Percentiles rank a stretch among this genome's conserved stretches.
phyloP scores from a whole-genome alignment of 2,113 vertebrate species.

The Callipepla californica region DNA sequence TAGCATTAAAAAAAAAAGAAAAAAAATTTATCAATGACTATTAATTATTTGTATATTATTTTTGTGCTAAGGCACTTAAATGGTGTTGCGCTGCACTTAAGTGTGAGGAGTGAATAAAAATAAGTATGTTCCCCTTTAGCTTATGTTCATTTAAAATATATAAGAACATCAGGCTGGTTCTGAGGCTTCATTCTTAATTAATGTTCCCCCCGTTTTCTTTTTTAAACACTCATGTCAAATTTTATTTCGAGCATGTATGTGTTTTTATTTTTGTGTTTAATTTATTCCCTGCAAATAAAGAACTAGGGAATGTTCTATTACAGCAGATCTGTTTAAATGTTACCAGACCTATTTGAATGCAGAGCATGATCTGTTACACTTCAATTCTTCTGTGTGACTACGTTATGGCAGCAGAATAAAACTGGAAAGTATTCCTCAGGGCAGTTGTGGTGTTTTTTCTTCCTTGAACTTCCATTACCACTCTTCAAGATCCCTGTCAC shows the following conservation, averaged over 20 bases:
- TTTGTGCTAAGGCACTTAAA: slow-evolving; percentile 66
- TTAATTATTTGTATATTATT: slow-evolving; percentile 55
- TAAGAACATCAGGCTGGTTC: slow-evolving; percentile 65
- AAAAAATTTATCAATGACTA: slow-evolving; percentile 15
- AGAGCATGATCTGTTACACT: slow-evolving; percentile 71
- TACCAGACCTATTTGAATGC: slow-evolving; percentile 58
- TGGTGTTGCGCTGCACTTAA: slow-evolving; percentile 50
- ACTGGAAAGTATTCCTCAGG: slow-evolving; percentile 48
- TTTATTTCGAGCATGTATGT: slow-evolving; percentile 66
- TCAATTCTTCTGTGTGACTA: slow-evolving; percentile 65
- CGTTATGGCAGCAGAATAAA: slow-evolving; percentile 77
- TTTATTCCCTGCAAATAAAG: slow-evolving; percentile 71
- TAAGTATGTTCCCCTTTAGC: slow-evolving; percentile 52
- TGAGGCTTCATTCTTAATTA: slow-evolving; percentile 68
- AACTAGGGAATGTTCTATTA: slow-evolving; percentile 42
- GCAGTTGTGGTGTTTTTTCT: background rate
- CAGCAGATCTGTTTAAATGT: slow-evolving; percentile 56
- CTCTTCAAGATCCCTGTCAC: background rate
- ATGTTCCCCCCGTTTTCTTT: slow-evolving; percentile 26
- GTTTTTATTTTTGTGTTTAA: slow-evolving; percentile 65
- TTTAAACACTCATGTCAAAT: slow-evolving; percentile 29
- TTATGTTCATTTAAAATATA: slow-evolving; percentile 34
- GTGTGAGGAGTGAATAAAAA: slow-evolving; percentile 40
- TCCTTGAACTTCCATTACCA: background rate
- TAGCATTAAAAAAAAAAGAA: slow-evolving; percentile 30